Percentiles rank a stretch among this genome's conserved stretches.
Evolutionary conservation across 2,888 invertebrate species (phyloP).

Genomic region (Phengaris arion): DNA sequence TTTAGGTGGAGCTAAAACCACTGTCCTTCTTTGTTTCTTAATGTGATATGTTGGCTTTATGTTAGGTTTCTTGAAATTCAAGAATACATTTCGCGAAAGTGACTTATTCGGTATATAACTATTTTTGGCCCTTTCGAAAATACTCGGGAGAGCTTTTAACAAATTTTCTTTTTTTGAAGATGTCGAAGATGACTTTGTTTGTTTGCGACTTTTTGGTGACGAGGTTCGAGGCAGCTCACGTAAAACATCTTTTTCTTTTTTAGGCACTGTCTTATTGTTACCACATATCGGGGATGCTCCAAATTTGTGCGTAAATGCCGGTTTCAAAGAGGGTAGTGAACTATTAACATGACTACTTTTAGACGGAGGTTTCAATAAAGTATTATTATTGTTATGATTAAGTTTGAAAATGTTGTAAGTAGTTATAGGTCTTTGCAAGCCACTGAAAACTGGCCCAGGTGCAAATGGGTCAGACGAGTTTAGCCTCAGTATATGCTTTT

Average conservation of each 20-base stretch:
- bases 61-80: constrained; percentile 70
- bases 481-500: constrained; percentile 58
- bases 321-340: constrained; percentile 63
- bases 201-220: constrained; percentile 64
- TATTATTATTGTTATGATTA: constrained; percentile 69
- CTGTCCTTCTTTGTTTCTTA: constrained; percentile 79
- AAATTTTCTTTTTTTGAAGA: constrained; percentile 57
- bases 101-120: constrained; percentile 71
- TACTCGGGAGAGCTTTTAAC: constrained; percentile 58
- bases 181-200: constrained; percentile 49
- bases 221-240: constrained; percentile 53
- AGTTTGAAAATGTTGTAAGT: constrained; percentile 73
- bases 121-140: constrained; percentile 72
- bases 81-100: constrained; percentile 68
- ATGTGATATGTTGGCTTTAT: constrained; percentile 67
- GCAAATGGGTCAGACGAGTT: constrained; percentile 73
- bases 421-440: constrained; percentile 67
- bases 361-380: constrained; percentile 62
- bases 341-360: constrained; percentile 57
- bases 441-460: constrained; percentile 74
- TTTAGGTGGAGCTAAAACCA: constrained; percentile 71
- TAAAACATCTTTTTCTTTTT: constrained; percentile 57
- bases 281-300: constrained; percentile 66
- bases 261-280: constrained; percentile 51
- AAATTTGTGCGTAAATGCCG: constrained; percentile 72